Percentiles rank a stretch among this genome's conserved stretches.
Evolutionary conservation across 23 tunicate species (phyloP).

Genomic region (Halocynthia roretzi): DNA sequence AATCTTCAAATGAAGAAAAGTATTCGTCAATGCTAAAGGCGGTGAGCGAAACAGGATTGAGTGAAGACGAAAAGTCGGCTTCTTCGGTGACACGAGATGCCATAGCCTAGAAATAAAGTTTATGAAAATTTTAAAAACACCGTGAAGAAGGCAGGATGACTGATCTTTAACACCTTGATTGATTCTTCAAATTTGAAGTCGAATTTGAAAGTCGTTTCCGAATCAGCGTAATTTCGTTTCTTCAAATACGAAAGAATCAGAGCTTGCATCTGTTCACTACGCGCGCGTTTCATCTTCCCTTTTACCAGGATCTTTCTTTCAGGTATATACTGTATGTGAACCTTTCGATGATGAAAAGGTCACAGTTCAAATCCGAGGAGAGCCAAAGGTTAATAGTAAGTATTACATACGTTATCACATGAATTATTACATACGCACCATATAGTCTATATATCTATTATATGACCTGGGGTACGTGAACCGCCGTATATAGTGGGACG

Average conservation of each 20-base stretch:
- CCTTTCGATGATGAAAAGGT: too few relatives aligned
- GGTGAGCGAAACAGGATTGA: not conserved
- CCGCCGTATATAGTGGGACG: too few relatives aligned
- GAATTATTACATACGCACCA: too few relatives aligned
- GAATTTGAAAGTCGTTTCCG: conserved; percentile 35
- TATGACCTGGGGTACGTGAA: too few relatives aligned
- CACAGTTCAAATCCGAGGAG: not conserved
- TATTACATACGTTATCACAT: not conserved
- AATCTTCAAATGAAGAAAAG: conserved; percentile 16
- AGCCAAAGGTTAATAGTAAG: not conserved
- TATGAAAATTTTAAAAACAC: not conserved
- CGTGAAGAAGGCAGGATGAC: not conserved
- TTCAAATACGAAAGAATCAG: conserved; percentile 27
- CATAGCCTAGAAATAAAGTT: conserved; percentile 11
- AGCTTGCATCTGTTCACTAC: conserved; percentile 42
- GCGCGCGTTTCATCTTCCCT: conserved; percentile 33
- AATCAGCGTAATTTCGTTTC: conserved; percentile 35
- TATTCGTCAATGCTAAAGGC: conserved; percentile 19
- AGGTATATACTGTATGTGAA: too few relatives aligned
- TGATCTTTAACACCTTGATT: conserved; percentile 2
- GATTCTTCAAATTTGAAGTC: conserved; percentile 45
- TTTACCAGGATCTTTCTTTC: too few relatives aligned
- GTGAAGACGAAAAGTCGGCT: not conserved
- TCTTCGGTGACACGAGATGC: conserved; percentile 9
- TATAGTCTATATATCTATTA: too few relatives aligned